Percentiles rank a stretch among this genome's conserved stretches.
phyloP scores from a whole-genome alignment of 2,113 vertebrate genomes.

The Isurus oxyrinchus region DNA sequence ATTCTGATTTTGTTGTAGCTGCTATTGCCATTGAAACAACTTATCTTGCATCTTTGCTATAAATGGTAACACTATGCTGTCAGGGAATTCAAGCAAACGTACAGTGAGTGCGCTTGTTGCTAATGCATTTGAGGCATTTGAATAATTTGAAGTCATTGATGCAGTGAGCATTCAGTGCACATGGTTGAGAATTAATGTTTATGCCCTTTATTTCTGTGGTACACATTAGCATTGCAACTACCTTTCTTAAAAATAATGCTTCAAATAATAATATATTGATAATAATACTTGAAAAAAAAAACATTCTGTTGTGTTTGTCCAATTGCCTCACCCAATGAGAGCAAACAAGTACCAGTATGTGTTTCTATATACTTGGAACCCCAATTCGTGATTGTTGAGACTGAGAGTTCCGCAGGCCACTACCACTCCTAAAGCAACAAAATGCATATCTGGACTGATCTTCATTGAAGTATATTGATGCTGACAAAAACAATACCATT shows the following conservation, averaged over 20 bases:
- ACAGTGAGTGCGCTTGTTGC: background rate
- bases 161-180: background rate
- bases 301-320: background rate
- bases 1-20: background rate
- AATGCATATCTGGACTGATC: background rate
- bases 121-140: constrained; percentile 3
- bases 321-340: background rate
- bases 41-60: constrained; percentile 13
- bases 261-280: background rate
- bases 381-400: background rate
- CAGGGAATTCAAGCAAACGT: background rate
- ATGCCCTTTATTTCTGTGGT: background rate
- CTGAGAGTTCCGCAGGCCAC: background rate
- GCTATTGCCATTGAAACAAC: constrained; percentile 8
- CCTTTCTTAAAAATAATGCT: background rate
- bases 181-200: background rate
- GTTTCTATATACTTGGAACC: background rate
- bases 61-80: constrained; percentile 25
- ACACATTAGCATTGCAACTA: background rate
- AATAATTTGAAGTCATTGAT: background rate
- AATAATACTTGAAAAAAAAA: background rate
- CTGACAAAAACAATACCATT: background rate
- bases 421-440: background rate
- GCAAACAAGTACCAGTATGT: background rate
- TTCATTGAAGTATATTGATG: background rate